These are phyloP conservation scores for Synanthedon andrenaeformis DNA, from an alignment of 2,888 invertebrate genomes.

Conservation along the genomic window DNA sequence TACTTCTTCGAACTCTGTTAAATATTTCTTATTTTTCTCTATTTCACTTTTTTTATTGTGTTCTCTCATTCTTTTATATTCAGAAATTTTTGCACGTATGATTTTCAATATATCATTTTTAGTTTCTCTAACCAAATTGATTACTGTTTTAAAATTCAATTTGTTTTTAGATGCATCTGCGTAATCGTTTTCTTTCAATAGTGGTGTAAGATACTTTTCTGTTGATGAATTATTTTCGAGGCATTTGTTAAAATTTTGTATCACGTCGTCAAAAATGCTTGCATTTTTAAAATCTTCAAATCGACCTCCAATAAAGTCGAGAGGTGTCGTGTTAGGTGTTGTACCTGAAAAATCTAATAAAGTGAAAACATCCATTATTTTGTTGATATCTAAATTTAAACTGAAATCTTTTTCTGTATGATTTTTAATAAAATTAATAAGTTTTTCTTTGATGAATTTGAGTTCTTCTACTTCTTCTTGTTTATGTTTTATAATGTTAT, in stretches of 20 bases:
- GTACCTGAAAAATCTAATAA: not conserved
- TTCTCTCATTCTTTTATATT: constrained; percentile 27
- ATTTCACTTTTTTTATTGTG: constrained; percentile 26
- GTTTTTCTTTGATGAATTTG: constrained; percentile 23
- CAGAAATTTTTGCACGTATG: constrained; percentile 23
- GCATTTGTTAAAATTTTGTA: not conserved
- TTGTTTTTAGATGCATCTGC: constrained; percentile 10
- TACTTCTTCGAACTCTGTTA: constrained; percentile 26
- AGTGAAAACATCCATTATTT: not conserved
- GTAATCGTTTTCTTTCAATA: not conserved
- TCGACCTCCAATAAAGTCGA: not conserved
- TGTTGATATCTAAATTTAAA: constrained; percentile 2
- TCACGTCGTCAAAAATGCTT: not conserved
- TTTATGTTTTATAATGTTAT: constrained; percentile 29
- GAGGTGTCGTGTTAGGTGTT: not conserved
- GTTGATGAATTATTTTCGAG: constrained; percentile 4
- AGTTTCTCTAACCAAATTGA: constrained; percentile 28
- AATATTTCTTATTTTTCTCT: constrained; percentile 21
- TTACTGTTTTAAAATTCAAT: constrained; percentile 35
- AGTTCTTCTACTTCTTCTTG: constrained; percentile 32
- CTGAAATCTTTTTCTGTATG: constrained; percentile 12
- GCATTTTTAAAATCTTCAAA: not conserved
- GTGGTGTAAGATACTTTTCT: constrained; percentile 1
- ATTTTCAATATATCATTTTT: constrained; percentile 29
- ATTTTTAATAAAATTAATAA: constrained; percentile 20